Base-by-base conservation (phyloP, 2,797 vertebrate genomes). In the Amazonetta brasiliensis region DNA sequence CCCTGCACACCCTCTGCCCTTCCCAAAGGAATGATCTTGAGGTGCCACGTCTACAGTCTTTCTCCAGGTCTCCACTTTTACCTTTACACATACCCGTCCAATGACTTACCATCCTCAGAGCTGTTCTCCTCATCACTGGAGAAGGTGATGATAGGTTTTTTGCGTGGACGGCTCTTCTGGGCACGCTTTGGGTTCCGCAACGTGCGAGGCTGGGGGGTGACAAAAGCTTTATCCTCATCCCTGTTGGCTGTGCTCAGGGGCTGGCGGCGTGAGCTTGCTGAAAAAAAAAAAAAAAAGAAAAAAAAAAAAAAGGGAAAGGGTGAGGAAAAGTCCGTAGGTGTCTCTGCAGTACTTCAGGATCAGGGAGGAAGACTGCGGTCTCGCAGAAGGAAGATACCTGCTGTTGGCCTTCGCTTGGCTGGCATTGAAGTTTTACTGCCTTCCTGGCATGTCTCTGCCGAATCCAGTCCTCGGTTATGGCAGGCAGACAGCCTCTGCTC, bases 401-500 rank as follows among this genome's bases (percentile, higher is more conserved):
- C 18, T n/a, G 79, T 21, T 10, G 55, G 84, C 67, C 96, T 98
- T 87, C 2, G 89, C 75, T 94, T 97, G 64, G 94, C 58, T 2
- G 56, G 67, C 33, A 50, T 1, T 37, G 88, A 82, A n/a, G 67
- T 92, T 26, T 25, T 89, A 84, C 63, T 97, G 35, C 62, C 93
- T 91, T 43, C 97, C 97, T 89, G 97, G 97, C 95, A 48, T 0
- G 59, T 68, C 66, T 99, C 98, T 52, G 98, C 95, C 11, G 99
- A 98, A 92, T 99, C 98, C 93, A 99, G 96, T 4, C 99, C 99
- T 84, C 98, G 97, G 7, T 98, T 99, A 96, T 98, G 99, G 86
- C 98, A 98, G 1, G 98, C 98, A 4, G 97, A 98, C 79, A 99
- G 96, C 17, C 98, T 99, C 98, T 99, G 99, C 92, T 99, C 99